Conservation (phyloP, 2,888 invertebrate species). For the Amphiduros pacificus region DNA sequence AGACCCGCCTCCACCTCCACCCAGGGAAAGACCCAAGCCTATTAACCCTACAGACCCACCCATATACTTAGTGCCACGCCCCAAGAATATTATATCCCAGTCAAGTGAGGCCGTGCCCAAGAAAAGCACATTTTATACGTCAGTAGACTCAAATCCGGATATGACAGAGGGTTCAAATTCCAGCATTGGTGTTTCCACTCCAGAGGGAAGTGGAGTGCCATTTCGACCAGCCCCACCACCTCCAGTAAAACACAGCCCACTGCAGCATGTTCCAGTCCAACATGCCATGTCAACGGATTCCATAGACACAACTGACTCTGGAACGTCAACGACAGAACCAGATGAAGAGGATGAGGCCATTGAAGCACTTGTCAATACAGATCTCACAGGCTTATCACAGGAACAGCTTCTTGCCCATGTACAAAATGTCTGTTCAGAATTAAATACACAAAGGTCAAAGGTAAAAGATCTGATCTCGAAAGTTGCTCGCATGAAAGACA, state of each 20-base stretch:
- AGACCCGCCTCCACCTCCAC: too few relatives aligned
- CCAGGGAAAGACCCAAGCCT: too few relatives aligned
- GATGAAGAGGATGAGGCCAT: not conserved
- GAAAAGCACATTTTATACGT: too few relatives aligned
- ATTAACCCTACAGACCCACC: too few relatives aligned
- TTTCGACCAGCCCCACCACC: not conserved
- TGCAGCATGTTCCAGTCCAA: not conserved
- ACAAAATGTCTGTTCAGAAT: conserved; percentile 3
- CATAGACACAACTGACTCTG: conserved; percentile 1
- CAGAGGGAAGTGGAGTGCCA: too few relatives aligned
- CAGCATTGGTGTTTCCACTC: too few relatives aligned
- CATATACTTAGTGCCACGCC: too few relatives aligned
- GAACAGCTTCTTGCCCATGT: conserved; percentile 6
- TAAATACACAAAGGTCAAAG: conserved; percentile 4
- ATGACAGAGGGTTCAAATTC: too few relatives aligned
- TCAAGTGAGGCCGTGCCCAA: too few relatives aligned
- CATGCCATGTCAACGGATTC: conserved; percentile 1
- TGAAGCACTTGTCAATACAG: not conserved
- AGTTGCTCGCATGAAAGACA: conserved; percentile 31
- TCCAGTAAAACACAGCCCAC: not conserved
- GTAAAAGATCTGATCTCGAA: conserved; percentile 26
- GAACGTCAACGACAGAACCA: conserved; percentile 15
- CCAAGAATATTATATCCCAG: too few relatives aligned
- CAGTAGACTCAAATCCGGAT: too few relatives aligned
- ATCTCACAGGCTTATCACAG: not conserved